These are phyloP conservation scores for Pandemis cinnamomeana DNA, from an alignment of 2,888 invertebrate genomes.

Conservation along the genomic window DNA sequence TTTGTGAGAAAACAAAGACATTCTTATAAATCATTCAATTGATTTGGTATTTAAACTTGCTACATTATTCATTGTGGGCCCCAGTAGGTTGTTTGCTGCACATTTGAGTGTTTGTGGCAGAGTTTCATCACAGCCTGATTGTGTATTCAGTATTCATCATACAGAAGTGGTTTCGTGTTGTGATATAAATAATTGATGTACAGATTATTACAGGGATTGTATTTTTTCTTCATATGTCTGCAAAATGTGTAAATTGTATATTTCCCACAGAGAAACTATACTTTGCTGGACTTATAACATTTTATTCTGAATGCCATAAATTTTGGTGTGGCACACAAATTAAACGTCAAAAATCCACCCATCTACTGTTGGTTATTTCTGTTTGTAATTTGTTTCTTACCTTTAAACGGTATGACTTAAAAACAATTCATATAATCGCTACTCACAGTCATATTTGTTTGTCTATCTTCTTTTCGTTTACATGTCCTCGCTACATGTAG, in stretches of 20 bases:
- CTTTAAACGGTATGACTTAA: too few species aligned
- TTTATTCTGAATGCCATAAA: too few species aligned
- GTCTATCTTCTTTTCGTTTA: too few species aligned
- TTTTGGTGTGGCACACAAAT: too few species aligned
- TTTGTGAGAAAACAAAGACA: conserved; percentile 49
- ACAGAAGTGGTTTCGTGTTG: conserved; percentile 32
- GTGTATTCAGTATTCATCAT: conserved; percentile 55
- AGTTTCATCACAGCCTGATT: conserved; percentile 57
- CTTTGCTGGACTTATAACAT: not conserved
- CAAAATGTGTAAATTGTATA: not conserved
- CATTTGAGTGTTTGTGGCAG: conserved; percentile 59
- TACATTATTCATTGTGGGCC: conserved; percentile 64
- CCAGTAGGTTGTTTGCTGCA: conserved; percentile 53
- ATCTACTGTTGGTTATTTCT: too few species aligned
- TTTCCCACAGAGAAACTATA: not conserved
- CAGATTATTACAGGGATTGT: conserved; percentile 17
- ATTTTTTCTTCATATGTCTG: conserved; percentile 8
- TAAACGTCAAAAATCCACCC: too few species aligned
- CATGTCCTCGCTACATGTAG: too few species aligned
- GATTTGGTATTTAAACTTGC: conserved; percentile 66
- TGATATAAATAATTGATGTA: conserved; percentile 40
- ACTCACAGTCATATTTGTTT: too few species aligned
- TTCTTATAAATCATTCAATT: conserved; percentile 50
- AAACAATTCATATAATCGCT: too few species aligned
- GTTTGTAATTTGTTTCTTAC: too few species aligned